Base-by-base conservation (phyloP, 2,797 vertebrate species). In the Myripristis murdjan region DNA sequence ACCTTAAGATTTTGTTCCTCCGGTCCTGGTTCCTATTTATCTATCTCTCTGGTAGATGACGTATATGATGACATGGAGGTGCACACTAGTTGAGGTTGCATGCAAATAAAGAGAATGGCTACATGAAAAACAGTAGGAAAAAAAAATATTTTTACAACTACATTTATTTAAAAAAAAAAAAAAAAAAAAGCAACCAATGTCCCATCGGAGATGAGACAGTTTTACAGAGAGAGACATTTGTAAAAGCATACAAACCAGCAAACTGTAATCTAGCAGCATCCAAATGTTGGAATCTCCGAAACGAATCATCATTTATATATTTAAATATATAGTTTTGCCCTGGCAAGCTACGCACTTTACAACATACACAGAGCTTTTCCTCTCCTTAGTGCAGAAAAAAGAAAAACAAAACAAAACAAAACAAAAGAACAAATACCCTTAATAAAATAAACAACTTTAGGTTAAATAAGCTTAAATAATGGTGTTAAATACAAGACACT, bases 381-480 rank as follows among this genome's bases (percentile, higher is more conserved):
- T 90, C 84, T 89, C 93, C 91, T 83, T 94, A 95, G 95, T 95
- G 95, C 95, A 95, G 95, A 93, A 95, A 93, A 94, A 78, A 75
- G 85, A 91, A 86, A 87, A 87, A n/a, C n/a, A 15, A 46, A 53
- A 49, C 18, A 23, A 23, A 26, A 26, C 15, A 57, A 47, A 26
- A 49, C 35, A 43, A 58, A 6, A 58, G 58, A 60, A 61, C 73
- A 81, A 86, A 86, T 86, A 93, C 77, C 89, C 80, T 93, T 95
- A 96, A 93, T 91, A 93, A 95, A 95, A 94, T 94, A 93, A 95
- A 96, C 94, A 95, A 91, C 90, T 95, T 94, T 92, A 93, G 96
- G 95, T 97, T 97, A 97, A 99, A 98, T 97, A 97, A 96, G 95
- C 95, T 98, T 97, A 97, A 98, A 98, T 98, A 97, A 96, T 95